Percentiles rank a stretch among this genome's conserved stretches.
Conservation (phyloP, 2,888 invertebrate species). For the Thymelicus lineola region DNA sequence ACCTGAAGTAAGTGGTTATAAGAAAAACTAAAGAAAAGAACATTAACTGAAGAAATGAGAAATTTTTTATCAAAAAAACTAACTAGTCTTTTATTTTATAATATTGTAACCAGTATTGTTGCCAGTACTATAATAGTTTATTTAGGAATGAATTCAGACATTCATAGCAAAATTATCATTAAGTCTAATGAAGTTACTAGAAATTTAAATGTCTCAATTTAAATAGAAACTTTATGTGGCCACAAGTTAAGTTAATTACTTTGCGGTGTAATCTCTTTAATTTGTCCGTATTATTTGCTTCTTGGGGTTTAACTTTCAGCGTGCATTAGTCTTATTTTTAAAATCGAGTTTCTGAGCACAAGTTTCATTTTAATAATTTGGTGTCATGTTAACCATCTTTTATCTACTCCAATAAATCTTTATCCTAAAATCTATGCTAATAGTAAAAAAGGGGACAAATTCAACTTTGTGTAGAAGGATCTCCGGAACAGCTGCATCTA, state of each 20-base stretch:
- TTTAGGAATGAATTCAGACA: too few relatives aligned
- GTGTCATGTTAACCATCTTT: too few relatives aligned
- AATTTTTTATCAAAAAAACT: neutral
- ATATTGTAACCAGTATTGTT: neutral
- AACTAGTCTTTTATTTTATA: neutral
- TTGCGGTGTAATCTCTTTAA: constrained; percentile 18
- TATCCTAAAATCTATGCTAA: too few relatives aligned
- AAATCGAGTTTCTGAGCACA: neutral
- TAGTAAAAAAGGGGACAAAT: too few relatives aligned
- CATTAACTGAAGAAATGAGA: neutral
- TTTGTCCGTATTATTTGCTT: constrained; percentile 19
- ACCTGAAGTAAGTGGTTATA: constrained; percentile 5
- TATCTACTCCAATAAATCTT: too few relatives aligned
- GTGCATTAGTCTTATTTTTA: constrained; percentile 4
- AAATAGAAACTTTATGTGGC: constrained; percentile 4
- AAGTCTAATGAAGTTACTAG: neutral
- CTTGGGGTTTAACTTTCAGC: constrained; percentile 16
- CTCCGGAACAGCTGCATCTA: too few relatives aligned
- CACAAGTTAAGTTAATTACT: constrained; percentile 24
- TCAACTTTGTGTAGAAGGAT: too few relatives aligned
- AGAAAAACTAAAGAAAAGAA: constrained; percentile 7
- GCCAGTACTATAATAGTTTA: too few relatives aligned
- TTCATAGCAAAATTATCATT: too few relatives aligned
- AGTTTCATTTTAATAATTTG: too few relatives aligned
- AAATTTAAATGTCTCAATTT: constrained; percentile 6